Conservation (phyloP, 2,888 invertebrate species). For the Helleia helle region DNA sequence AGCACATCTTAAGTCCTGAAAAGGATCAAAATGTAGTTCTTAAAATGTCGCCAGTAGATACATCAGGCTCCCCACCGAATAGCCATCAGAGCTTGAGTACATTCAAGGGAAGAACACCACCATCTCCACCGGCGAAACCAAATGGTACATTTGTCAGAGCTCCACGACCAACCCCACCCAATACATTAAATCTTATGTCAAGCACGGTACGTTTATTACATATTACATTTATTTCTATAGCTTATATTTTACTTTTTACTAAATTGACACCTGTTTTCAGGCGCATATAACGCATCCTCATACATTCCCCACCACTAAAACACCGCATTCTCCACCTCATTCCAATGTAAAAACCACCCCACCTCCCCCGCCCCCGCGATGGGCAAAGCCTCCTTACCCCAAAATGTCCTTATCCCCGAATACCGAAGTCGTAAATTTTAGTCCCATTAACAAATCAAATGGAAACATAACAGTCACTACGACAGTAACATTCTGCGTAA, state of each 20-base stretch:
- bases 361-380: slow-evolving; percentile 88
- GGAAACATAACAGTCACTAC: slow-evolving; percentile 88
- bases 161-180: slow-evolving; percentile 86
- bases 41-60: slow-evolving; percentile 82
- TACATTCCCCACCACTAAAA: slow-evolving; percentile 55
- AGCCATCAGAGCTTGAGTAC: slow-evolving; percentile 75
- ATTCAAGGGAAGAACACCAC: slow-evolving; percentile 77
- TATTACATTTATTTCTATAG: slow-evolving; percentile 9
- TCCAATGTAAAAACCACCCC: slow-evolving; percentile 74
- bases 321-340: slow-evolving; percentile 56
- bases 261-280: slow-evolving; percentile 62
- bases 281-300: slow-evolving; percentile 72
- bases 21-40: slow-evolving; percentile 80
- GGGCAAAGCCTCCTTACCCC: slow-evolving; percentile 83
- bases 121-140: slow-evolving; percentile 68
- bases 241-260: slow-evolving; percentile 11
- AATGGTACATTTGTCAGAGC: slow-evolving; percentile 70
- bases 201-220: slow-evolving; percentile 56
- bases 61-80: slow-evolving; percentile 63
- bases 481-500: slow-evolving; percentile 89
- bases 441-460: slow-evolving; percentile 64
- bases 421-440: slow-evolving; percentile 52
- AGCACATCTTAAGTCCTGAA: slow-evolving; percentile 51
- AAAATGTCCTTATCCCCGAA: slow-evolving; percentile 64
- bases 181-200: slow-evolving; percentile 83